Evolutionary conservation across 2,797 vertebrate species (phyloP).

Genomic region (Lutra lutra): DNA sequence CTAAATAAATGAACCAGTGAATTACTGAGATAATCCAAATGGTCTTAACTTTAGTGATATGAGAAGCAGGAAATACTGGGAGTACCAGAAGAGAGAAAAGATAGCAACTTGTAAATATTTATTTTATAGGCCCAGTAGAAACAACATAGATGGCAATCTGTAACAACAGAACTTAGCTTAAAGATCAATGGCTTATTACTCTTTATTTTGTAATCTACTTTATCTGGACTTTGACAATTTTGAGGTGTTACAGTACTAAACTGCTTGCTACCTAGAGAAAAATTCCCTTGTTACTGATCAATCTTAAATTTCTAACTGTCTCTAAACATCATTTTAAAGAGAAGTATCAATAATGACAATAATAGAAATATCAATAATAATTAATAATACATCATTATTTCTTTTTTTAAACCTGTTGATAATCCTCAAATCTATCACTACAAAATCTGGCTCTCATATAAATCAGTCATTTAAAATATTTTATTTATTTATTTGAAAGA

Average conservation of each 20-base stretch:
- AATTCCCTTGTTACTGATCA: not conserved
- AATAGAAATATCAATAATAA: not conserved
- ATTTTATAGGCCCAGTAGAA: not conserved
- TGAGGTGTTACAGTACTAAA: not conserved
- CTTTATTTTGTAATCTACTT: conserved; percentile 16
- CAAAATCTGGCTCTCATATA: conserved; percentile 21
- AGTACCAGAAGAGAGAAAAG: not conserved
- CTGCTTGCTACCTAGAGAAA: not conserved
- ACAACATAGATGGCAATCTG: not conserved
- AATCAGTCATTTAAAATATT: not conserved
- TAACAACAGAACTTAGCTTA: not conserved
- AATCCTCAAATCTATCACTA: conserved; percentile 18
- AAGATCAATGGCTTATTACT: not conserved
- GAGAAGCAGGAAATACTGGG: not conserved
- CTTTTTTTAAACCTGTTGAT: not conserved
- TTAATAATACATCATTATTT: not conserved
- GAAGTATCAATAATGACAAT: not conserved
- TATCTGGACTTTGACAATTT: not conserved
- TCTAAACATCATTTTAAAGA: conserved; percentile 47
- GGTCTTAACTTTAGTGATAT: not conserved
- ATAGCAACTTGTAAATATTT: not conserved
- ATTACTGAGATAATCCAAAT: not conserved
- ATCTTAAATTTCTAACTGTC: not conserved
- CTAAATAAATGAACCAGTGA: not conserved
- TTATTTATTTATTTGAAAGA: no score